These are phyloP conservation scores for Peucedramus taeniatus DNA, from an alignment of 2,113 vertebrate species.

Conservation along the genomic window DNA sequence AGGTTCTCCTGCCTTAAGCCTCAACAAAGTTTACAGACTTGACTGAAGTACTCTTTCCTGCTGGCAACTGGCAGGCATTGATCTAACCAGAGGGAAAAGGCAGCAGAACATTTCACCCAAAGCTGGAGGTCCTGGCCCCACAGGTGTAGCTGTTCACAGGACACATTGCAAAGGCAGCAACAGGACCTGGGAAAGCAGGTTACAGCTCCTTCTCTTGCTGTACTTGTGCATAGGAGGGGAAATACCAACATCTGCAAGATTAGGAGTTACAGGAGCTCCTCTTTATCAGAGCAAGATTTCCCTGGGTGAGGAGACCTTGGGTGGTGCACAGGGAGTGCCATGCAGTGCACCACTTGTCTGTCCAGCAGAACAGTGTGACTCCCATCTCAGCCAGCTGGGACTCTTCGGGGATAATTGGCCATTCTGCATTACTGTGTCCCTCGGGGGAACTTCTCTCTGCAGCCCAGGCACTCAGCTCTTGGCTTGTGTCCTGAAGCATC, in stretches of 20 bases:
- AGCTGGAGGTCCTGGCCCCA: not conserved
- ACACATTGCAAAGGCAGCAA: not conserved
- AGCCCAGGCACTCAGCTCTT: not conserved
- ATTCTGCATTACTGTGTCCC: not conserved
- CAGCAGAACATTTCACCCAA: not conserved
- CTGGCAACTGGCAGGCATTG: not conserved
- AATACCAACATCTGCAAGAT: not conserved
- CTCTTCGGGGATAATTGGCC: not conserved
- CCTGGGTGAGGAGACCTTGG: not conserved
- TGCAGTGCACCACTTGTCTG: not conserved
- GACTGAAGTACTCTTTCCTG: not conserved
- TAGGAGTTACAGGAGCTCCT: not conserved
- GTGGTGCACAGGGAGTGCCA: not conserved
- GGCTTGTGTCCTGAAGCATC: slow-evolving; percentile 4
- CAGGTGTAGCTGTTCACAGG: not conserved
- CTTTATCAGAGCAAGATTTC: slow-evolving; percentile 11
- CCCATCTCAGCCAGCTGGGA: not conserved
- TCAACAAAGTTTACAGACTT: not conserved
- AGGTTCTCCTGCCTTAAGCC: not conserved
- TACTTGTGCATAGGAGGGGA: not conserved
- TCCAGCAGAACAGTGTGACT: not conserved
- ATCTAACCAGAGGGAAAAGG: not conserved
- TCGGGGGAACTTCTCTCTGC: not conserved
- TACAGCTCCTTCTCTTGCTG: not conserved
- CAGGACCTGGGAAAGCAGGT: not conserved